Evolutionary conservation across 2,797 vertebrate species (phyloP).

Genomic region (Hippoglossus hippoglossus): DNA sequence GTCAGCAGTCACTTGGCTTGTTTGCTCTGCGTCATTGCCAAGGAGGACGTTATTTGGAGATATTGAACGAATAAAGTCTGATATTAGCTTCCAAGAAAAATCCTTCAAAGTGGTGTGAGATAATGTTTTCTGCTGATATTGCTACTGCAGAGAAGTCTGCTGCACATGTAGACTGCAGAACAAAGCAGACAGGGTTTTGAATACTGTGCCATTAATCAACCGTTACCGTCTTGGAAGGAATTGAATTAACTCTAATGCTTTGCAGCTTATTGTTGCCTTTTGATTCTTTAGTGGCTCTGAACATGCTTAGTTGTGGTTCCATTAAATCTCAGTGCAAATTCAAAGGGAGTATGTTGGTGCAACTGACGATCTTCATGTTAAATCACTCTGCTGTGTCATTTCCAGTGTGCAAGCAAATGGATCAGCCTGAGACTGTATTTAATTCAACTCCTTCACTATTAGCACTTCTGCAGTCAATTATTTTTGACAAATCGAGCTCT

Average conservation of each 20-base stretch:
- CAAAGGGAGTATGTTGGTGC: not conserved
- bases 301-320: not conserved
- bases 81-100: not conserved
- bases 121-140: not conserved
- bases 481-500: conserved; percentile 48
- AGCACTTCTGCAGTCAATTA: conserved; percentile 50
- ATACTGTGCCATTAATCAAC: too few species aligned
- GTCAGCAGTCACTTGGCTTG: conserved; percentile 2
- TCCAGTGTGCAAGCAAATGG: conserved; percentile 5
- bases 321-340: conserved; percentile 10
- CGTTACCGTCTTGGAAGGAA: not conserved
- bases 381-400: conserved; percentile 15
- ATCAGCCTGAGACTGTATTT: conserved; percentile 23
- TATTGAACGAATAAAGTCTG: not conserved
- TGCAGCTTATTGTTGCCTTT: not conserved
- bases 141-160: not conserved
- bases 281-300: not conserved
- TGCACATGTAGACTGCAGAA: not conserved
- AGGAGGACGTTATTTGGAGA: not conserved
- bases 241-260: conserved; percentile 8
- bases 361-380: not conserved
- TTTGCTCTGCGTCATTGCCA: not conserved
- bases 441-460: conserved; percentile 34
- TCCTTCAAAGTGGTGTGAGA: too few species aligned
- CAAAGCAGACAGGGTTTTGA: too few species aligned